Conservation (phyloP, 2,113 vertebrate genomes). For the Amphiprion percula region DNA sequence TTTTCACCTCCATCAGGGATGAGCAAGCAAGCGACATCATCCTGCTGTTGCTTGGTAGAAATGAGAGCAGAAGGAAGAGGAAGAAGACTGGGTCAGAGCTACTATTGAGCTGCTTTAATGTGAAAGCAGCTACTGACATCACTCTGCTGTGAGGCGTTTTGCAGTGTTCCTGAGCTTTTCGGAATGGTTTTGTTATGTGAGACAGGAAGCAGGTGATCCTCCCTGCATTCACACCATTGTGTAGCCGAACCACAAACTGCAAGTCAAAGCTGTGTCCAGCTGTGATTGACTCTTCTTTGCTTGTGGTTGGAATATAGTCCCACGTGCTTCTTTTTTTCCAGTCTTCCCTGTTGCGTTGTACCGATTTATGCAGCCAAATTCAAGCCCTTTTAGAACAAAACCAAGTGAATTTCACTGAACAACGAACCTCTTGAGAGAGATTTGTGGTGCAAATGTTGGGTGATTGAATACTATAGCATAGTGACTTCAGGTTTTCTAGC, state of each 20-base stretch:
- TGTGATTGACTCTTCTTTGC: constrained; percentile 13
- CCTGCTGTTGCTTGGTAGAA: constrained; percentile 64
- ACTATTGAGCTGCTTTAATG: not conserved
- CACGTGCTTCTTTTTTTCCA: not conserved
- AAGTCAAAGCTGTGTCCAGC: not conserved
- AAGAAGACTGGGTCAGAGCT: not conserved
- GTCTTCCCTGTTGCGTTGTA: constrained; percentile 6
- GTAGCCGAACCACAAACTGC: not conserved
- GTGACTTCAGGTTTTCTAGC: too few relatives aligned
- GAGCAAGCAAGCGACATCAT: constrained; percentile 46
- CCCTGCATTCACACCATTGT: not conserved
- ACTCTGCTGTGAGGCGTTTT: too few relatives aligned
- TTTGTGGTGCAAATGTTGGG: not conserved
- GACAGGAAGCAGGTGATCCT: not conserved
- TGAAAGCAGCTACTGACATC: too few relatives aligned
- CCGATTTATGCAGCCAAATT: not conserved
- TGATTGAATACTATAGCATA: too few relatives aligned
- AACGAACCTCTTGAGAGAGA: not conserved
- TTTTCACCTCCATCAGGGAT: constrained; percentile 25
- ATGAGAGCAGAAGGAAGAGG: not conserved
- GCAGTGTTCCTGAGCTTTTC: too few relatives aligned
- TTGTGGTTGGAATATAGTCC: not conserved
- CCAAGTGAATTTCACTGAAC: not conserved
- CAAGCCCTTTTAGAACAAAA: not conserved
- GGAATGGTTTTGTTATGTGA: not conserved